Conservation (phyloP, 1,140 invertebrate species). For the silkworm (Bombyx mori) region DNA sequence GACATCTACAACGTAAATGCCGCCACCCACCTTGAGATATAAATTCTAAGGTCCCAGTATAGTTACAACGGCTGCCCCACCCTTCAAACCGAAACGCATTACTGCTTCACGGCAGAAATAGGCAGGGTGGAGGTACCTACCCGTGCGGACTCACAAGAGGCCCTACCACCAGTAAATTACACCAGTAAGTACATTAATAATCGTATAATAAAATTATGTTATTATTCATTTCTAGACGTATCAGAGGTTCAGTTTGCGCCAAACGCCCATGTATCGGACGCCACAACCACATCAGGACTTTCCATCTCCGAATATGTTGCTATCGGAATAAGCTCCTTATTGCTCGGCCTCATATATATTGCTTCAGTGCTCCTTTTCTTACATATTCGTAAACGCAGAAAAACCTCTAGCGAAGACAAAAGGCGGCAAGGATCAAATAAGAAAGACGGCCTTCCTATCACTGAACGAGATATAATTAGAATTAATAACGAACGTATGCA, state of each 20-base stretch:
- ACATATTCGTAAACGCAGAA: conserved; percentile 75
- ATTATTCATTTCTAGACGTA: conserved; percentile 72
- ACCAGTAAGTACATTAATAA: no score
- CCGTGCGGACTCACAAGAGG: no score
- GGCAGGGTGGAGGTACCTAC: no score
- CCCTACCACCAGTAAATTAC: no score
- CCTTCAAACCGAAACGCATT: no score
- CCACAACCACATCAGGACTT: conserved; percentile 64
- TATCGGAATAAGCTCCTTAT: conserved; percentile 83
- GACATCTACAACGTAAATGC: no score
- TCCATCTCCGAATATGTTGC: conserved; percentile 82
- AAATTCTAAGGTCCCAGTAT: no score
- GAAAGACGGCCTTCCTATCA: conserved; percentile 48
- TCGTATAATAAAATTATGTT: no score
- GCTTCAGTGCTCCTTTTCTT: conserved; percentile 86
- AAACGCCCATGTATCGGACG: conserved; percentile 73
- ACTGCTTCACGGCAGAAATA: no score
- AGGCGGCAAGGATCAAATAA: conserved; percentile 44
- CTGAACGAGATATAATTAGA: conserved; percentile 53
- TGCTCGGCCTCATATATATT: conserved; percentile 86
- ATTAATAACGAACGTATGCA: conserved; percentile 51
- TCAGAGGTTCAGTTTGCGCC: conserved; percentile 84
- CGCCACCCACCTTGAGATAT: no score
- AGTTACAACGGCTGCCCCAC: no score
- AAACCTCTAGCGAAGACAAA: conserved; percentile 40